Percentiles rank a stretch among this genome's conserved stretches.
Evolutionary conservation across 2,888 invertebrate species (phyloP).

Genomic region (Antheraea assamensis): DNA sequence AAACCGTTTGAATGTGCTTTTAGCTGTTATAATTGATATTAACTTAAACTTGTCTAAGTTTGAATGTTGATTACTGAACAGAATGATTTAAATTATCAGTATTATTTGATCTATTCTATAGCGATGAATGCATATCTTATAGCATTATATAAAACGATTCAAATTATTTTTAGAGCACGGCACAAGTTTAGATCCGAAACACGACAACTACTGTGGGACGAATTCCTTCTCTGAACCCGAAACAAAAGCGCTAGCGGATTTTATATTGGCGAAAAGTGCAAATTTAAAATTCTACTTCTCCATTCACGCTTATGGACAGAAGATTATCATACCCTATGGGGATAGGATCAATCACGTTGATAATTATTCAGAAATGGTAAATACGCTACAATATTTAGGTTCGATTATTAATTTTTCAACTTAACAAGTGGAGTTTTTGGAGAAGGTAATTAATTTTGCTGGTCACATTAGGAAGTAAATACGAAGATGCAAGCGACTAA

Average conservation of each 20-base stretch:
- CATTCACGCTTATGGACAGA: conserved; percentile 85
- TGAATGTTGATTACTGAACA: neutral
- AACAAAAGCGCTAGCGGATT: conserved; percentile 47
- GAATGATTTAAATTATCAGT: too few relatives aligned
- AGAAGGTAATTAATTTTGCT: neutral
- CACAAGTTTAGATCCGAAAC: conserved; percentile 38
- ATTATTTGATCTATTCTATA: neutral
- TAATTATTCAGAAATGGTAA: conserved; percentile 72
- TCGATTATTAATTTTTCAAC: neutral
- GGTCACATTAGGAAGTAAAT: neutral
- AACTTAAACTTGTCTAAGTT: too few relatives aligned
- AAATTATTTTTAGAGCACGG: conserved; percentile 45
- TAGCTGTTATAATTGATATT: neutral
- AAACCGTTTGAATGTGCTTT: neutral
- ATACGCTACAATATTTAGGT: conserved; percentile 7
- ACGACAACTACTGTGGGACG: conserved; percentile 55
- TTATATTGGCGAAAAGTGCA: conserved; percentile 37
- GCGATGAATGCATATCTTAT: neutral
- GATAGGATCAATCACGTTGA: conserved; percentile 66
- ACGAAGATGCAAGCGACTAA: too few relatives aligned
- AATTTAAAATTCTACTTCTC: conserved; percentile 83
- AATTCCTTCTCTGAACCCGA: conserved; percentile 66
- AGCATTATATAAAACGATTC: neutral
- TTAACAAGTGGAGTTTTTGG: too few relatives aligned
- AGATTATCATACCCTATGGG: conserved; percentile 81